phyloP scores from a whole-genome alignment of 1,140 invertebrate genomes.

The Lepidurus arcticus region DNA sequence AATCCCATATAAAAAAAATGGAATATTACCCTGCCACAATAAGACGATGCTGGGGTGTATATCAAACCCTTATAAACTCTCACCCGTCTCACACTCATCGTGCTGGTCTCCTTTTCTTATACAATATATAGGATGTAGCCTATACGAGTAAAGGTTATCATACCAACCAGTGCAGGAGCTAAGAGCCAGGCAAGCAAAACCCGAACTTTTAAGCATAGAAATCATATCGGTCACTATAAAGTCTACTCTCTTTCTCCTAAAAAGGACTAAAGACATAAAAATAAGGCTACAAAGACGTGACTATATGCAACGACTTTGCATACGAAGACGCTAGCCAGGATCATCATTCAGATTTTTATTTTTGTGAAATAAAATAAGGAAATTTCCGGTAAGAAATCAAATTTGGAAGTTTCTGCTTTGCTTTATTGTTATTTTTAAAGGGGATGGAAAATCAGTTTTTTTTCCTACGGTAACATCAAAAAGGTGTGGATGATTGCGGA shows the following conservation, averaged over 20 bases:
- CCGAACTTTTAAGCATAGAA: too few species aligned
- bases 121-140: not conserved
- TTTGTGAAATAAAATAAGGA: too few species aligned
- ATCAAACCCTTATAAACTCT: slow-evolving; percentile 16
- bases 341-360: too few species aligned
- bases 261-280: too few species aligned
- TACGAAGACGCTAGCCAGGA: too few species aligned
- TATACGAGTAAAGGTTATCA: not conserved
- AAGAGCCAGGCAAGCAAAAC: too few species aligned
- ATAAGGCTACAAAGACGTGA: too few species aligned
- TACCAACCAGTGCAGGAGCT: not conserved
- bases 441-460: not conserved
- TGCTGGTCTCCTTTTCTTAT: not conserved
- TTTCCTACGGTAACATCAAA: slow-evolving; percentile 14
- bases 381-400: too few species aligned
- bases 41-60: not conserved
- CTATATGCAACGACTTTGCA: too few species aligned
- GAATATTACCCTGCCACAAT: slow-evolving; percentile 19
- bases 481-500: slow-evolving; percentile 18
- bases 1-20: slow-evolving; percentile 8
- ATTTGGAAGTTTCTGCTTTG: not conserved
- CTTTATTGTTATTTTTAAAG: not conserved
- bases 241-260: too few species aligned
- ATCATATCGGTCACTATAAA: too few species aligned
- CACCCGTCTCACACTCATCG: not conserved